phyloP scores from a whole-genome alignment of 2,797 vertebrate species.

The Muraenolepis orangiensis region DNA sequence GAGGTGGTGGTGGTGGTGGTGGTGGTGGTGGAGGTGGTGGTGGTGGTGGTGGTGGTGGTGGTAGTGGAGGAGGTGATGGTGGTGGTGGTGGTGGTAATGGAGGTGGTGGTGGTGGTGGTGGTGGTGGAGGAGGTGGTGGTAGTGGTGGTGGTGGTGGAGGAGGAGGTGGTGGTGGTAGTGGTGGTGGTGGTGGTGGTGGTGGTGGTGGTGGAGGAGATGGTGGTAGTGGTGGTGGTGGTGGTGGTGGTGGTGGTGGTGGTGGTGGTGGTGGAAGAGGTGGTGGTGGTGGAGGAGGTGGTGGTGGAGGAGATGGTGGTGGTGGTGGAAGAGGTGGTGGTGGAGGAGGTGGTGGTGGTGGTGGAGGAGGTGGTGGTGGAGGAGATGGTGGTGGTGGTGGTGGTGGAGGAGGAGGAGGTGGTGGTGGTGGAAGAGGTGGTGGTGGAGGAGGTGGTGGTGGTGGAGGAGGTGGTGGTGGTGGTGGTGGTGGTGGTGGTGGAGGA shows the following conservation, averaged over 20 bases:
- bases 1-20: not conserved
- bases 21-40: not conserved
- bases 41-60: too few species aligned
- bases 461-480: not conserved
- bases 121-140: too few species aligned
- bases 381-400: too few species aligned
- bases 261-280: too few species aligned
- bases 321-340: too few species aligned
- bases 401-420: not conserved
- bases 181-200: too few species aligned
- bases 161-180: too few species aligned
- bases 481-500: not conserved
- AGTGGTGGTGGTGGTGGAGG: not conserved
- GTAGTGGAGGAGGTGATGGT: not conserved
- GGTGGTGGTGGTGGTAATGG: not conserved
- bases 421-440: not conserved
- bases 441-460: too few species aligned
- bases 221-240: constrained; percentile 14
- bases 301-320: not conserved
- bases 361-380: too few species aligned
- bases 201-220: constrained; percentile 16
- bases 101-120: too few species aligned
- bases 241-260: not conserved
- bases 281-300: not conserved
- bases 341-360: not conserved